Conservation (phyloP, 1,140 invertebrate genomes). For the Helicorthomorpha holstii region DNA sequence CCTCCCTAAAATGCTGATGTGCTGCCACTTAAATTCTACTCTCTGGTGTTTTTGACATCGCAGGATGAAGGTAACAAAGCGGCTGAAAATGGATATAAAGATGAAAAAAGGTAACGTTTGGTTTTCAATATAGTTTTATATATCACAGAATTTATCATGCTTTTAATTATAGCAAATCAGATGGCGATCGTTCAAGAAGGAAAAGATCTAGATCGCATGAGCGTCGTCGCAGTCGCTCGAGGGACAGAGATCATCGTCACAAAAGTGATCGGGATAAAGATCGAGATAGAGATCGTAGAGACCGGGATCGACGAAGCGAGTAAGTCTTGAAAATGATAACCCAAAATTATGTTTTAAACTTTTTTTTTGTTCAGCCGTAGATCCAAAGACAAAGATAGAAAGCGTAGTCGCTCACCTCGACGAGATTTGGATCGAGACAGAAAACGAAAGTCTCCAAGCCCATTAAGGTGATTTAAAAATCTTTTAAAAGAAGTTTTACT, state of each 20-base stretch:
- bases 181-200: slow-evolving; percentile 17
- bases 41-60: slow-evolving; percentile 12
- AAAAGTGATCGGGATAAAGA: slow-evolving; percentile 14
- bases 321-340: not conserved
- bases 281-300: slow-evolving; percentile 6
- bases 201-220: too few relatives aligned
- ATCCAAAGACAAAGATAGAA: not conserved
- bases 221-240: slow-evolving; percentile 20
- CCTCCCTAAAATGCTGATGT: not conserved
- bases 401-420: not conserved
- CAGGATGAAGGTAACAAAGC: slow-evolving; percentile 9
- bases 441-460: slow-evolving; percentile 2
- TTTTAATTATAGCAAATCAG: slow-evolving; percentile 1
- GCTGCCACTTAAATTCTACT: not conserved
- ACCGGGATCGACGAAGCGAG: slow-evolving; percentile 6
- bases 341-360: not conserved
- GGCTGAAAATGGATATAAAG: slow-evolving; percentile 2
- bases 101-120: not conserved
- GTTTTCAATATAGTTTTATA: slow-evolving; percentile 9
- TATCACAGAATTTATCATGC: slow-evolving; percentile 8
- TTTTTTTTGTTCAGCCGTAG: not conserved
- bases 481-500: not conserved
- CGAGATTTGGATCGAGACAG: not conserved
- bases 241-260: slow-evolving; percentile 18
- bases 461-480: not conserved